Base-by-base conservation (phyloP, 35 echinoderm and acorn worm genomes). In the Patiria miniata region DNA sequence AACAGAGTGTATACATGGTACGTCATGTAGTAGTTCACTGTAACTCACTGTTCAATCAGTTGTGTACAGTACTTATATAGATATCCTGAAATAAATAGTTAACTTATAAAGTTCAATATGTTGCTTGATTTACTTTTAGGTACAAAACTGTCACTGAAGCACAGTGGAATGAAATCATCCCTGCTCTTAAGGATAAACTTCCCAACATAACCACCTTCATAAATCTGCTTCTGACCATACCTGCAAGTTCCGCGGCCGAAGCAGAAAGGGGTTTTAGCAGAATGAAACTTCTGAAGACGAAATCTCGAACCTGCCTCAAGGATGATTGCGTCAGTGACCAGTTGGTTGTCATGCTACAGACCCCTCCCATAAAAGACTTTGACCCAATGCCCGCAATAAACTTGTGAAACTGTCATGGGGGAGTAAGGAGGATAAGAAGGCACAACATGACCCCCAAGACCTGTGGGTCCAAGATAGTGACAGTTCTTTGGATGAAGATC, bases 161-260 rank as follows among this genome's bases (percentile, higher is more conserved):
- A 51, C 2, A 39, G 42, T 81, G 79, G 79, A 0, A 14, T n/a
- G 42, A 82, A 42, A 52, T 82, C 26, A 82, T 82, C 1, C 79
- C 36, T 57, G 5, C 34, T 15, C 15, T 82, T 18, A 82, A 51
- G 79, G 79, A 82, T 3, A 1, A 82, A 18, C 85, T 87, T 5
- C 86, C 51, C 77, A 85, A 88, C 32, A 83, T 83, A 26, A 51
- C 26, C 30, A 36, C 21, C 30, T 17, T 86, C 28, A 34, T 90
- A 22, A 81, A 90, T 42, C 39, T 90, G 40, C 23, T 51, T 8
- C 29, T 86, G n/a, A 85, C 87, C 0, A 85, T 89, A 2, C 87
- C 78, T 19, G 87, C 87, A 39, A 89, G 79, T 61, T 89, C 51
- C 16, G n/a, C n/a, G n/a, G 86, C 86, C 17, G 86, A 89, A 32